Conservation (phyloP, 2,888 invertebrate genomes). For the Napeogenes inachia region DNA sequence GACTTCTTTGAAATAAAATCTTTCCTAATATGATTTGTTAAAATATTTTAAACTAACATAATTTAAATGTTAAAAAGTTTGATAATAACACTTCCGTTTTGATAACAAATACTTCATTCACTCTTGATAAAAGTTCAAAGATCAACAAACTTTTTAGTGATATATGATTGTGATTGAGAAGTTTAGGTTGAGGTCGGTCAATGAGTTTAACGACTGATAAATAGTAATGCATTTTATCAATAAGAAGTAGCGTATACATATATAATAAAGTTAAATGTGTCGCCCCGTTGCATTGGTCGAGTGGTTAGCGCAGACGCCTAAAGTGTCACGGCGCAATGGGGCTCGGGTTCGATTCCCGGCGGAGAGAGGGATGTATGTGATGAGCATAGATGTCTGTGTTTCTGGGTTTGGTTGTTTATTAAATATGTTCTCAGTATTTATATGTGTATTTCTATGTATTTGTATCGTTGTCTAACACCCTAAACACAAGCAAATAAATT, state of each 20-base stretch:
- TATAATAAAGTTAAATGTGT: too few species aligned
- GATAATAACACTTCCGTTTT: neutral
- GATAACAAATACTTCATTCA: conserved; percentile 1
- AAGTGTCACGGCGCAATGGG: too few species aligned
- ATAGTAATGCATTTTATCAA: conserved; percentile 4
- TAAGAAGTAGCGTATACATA: neutral
- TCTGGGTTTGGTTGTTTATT: too few species aligned
- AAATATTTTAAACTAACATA: neutral
- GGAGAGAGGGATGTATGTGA: too few species aligned
- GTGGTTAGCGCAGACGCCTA: too few species aligned
- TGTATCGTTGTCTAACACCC: too few species aligned
- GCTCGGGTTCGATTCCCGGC: too few species aligned
- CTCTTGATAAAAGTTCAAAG: conserved; percentile 13
- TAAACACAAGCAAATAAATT: too few species aligned
- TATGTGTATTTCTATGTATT: too few species aligned
- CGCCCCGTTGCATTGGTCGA: too few species aligned
- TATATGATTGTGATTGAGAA: neutral
- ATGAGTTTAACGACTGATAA: conserved; percentile 27
- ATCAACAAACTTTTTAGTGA: conserved; percentile 20
- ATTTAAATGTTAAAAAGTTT: neutral
- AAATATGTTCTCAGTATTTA: too few species aligned
- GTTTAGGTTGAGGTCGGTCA: neutral
- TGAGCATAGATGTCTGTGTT: too few species aligned
- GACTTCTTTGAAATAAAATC: neutral
- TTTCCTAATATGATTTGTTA: neutral